Conservation (phyloP, 2,797 vertebrate genomes). For the Lepilemur septentrionalis region DNA sequence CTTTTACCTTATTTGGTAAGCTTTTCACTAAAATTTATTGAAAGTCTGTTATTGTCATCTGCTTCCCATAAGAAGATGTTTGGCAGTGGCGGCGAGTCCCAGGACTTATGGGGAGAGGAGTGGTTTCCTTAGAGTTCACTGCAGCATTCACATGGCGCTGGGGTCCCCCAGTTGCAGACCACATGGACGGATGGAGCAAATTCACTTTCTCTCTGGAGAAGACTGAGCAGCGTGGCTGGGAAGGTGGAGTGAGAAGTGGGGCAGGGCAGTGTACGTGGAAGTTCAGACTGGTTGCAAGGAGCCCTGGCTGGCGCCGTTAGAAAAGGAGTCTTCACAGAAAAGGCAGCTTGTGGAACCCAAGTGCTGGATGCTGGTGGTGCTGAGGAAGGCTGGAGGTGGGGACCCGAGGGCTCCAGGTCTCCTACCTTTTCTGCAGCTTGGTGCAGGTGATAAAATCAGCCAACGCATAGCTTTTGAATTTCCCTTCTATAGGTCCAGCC, state of each 20-base stretch:
- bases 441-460: not conserved
- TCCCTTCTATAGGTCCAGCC: not conserved
- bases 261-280: not conserved
- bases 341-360: not conserved
- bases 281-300: not conserved
- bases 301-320: not conserved
- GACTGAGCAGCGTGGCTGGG: not conserved
- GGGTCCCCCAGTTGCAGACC: not conserved
- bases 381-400: not conserved
- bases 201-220: constrained; percentile 21
- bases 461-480: not conserved
- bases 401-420: not conserved
- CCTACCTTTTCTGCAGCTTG: not conserved
- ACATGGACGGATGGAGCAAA: not conserved
- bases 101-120: not conserved
- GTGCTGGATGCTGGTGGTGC: not conserved
- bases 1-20: constrained; percentile 54
- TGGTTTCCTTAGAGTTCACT: constrained; percentile 1
- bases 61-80: constrained; percentile 39
- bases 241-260: not conserved
- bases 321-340: not conserved
- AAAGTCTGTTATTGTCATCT: constrained; percentile 50
- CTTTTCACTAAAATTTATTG: constrained; percentile 34
- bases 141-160: not conserved
- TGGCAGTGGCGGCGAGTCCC: constrained; percentile 13